Percentiles rank a stretch among this genome's conserved stretches.
phyloP scores from a whole-genome alignment of 1,140 invertebrate genomes.

The Apocrypta bakeri region DNA sequence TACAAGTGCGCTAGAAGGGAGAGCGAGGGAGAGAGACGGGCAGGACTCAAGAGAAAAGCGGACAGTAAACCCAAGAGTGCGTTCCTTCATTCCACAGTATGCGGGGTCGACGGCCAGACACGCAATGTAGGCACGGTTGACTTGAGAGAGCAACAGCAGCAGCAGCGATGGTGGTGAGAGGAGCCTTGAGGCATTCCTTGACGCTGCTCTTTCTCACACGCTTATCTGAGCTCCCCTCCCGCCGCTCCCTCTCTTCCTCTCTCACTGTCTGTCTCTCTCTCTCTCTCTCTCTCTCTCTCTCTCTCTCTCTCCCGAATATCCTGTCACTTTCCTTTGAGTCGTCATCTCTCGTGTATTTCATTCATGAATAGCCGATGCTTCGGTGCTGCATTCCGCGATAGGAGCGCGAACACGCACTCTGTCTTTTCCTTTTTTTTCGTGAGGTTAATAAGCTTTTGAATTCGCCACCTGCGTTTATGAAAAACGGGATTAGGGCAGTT shows the following conservation, averaged over 20 bases:
- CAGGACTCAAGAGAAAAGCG: slow-evolving; percentile 13
- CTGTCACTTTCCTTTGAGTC: slow-evolving; percentile 3
- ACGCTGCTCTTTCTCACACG: slow-evolving; percentile 2
- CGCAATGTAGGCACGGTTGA: slow-evolving; percentile 29
- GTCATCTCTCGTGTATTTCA: background rate
- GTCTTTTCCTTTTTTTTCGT: slow-evolving; percentile 54
- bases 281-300: background rate
- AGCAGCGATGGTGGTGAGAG: no score
- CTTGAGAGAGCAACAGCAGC: slow-evolving; percentile 13
- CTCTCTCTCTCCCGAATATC: background rate
- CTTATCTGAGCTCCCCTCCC: background rate
- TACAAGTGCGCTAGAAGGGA: background rate
- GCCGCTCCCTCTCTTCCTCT: background rate
- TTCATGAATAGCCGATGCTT: background rate
- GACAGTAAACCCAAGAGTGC: slow-evolving; percentile 17
- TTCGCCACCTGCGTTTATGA: background rate
- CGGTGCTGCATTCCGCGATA: slow-evolving; percentile 42
- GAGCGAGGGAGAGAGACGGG: background rate
- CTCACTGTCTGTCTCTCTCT: background rate
- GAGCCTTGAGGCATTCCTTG: background rate
- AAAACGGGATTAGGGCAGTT: background rate
- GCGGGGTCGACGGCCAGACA: slow-evolving; percentile 28
- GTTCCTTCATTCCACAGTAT: slow-evolving; percentile 53
- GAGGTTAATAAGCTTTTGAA: slow-evolving; percentile 42
- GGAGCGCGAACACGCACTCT: background rate